Percentiles rank a stretch among this genome's conserved stretches.
These are phyloP conservation scores for Panzeria rudis DNA, from an alignment of 2,888 invertebrate genomes.

Conservation along the genomic window DNA sequence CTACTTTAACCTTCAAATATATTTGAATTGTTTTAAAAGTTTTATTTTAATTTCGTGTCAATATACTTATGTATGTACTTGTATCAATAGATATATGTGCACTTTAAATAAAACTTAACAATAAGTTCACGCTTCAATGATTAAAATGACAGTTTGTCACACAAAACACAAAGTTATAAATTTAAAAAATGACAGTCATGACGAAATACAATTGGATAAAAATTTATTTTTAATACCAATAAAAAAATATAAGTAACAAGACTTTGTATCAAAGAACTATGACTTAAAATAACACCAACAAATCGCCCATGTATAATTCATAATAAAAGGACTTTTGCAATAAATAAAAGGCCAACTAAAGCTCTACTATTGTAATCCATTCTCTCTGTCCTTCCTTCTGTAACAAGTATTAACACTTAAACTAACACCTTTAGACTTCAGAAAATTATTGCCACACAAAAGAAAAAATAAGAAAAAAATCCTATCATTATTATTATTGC, in stretches of 20 bases:
- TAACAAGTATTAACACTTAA: conserved; percentile 62
- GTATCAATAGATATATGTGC: no score
- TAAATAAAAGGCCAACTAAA: conserved; percentile 29
- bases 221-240: conserved; percentile 11
- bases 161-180: conserved; percentile 24
- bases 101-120: conserved; percentile 25
- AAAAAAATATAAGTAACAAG: background rate
- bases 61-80: background rate
- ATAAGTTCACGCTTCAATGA: conserved; percentile 44
- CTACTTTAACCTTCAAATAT: conserved; percentile 38
- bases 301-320: conserved; percentile 37
- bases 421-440: conserved; percentile 49
- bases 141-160: conserved; percentile 58
- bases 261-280: conserved; percentile 32
- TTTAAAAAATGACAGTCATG: conserved; percentile 51
- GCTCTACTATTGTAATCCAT: background rate
- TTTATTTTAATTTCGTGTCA: conserved; percentile 39
- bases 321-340: conserved; percentile 19
- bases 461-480: conserved; percentile 32
- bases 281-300: conserved; percentile 14
- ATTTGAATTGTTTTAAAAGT: background rate
- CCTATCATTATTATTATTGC: conserved; percentile 62
- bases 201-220: conserved; percentile 40
- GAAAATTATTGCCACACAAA: conserved; percentile 13
- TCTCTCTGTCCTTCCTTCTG: background rate